Base-by-base conservation (phyloP, 2,888 invertebrate species). In the Cerceris ruficornis region DNA sequence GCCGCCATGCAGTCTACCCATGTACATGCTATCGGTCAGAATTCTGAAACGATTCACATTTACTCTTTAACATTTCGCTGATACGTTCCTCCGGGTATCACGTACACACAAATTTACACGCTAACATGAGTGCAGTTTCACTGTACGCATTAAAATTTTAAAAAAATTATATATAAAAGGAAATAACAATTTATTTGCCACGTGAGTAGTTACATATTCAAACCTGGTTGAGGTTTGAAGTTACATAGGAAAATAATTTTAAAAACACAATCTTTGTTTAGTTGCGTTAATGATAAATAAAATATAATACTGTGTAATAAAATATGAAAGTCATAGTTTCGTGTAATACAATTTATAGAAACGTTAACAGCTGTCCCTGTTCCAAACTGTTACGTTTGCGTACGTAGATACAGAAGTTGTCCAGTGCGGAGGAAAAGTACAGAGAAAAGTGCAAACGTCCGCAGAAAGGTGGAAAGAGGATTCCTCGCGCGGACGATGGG, bases 1-100 rank as follows among this genome's bases (percentile, higher is more conserved):
- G 83, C 69, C 83, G 83, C 83, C 83, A 50, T 69, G 83, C 83
- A 74, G 83, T 83, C 83, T 83, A 58, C 74, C 69, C 54, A 65
- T 69, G 69, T 55, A 64, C 72, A 72, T 68, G 66, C 68, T 66
- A 60, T 69, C 64, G 72, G 69, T 62, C 74, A 15, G 69, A 59
- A 78, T 70, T 57, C 46, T 57, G 11, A 43, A 60, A 62, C 74
- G 72, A 80, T 74, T 67, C 78, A 62, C 77, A 58, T 76, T 69
- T 75, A 62, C 49, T 57, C 65, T 14, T 41, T 28, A 9, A 14
- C 43, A 15, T 50, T 43, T 55, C 17, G 6, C 9, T 17, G 15
- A 55, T 17, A 4, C 17, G 17, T 17, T 7, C 5, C 46, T 46
- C 46, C 13, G 13, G 8, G 46, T 46, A 46, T 46, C 17, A 55